These are phyloP conservation scores for Physeter macrocephalus DNA, from an alignment of 2,113 vertebrate species.

Conservation along the genomic window DNA sequence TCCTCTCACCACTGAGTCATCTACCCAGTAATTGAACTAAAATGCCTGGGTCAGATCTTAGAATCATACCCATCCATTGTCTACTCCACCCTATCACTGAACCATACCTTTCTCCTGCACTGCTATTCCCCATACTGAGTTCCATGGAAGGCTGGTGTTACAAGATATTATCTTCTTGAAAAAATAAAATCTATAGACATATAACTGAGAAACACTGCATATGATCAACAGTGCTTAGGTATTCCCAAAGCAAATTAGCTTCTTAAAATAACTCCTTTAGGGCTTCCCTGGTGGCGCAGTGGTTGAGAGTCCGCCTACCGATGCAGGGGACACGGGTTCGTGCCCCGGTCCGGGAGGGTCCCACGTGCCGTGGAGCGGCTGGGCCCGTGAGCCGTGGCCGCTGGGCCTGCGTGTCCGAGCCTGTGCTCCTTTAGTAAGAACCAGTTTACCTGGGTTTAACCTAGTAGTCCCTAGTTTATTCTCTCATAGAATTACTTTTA, in stretches of 20 bases:
- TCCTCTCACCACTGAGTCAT: not conserved
- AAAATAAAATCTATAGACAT: not conserved
- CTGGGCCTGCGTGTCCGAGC: too few relatives aligned
- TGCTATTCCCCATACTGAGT: not conserved
- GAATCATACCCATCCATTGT: not conserved
- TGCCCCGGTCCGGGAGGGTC: too few relatives aligned
- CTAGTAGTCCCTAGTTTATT: not conserved
- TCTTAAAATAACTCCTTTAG: not conserved
- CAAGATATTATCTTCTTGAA: not conserved
- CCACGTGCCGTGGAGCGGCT: too few relatives aligned
- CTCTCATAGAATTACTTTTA: slow-evolving; percentile 6
- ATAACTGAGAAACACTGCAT: not conserved
- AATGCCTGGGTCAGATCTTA: not conserved
- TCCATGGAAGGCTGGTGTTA: not conserved
- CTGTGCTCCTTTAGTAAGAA: not conserved
- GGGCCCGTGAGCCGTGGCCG: too few relatives aligned
- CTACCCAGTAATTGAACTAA: not conserved
- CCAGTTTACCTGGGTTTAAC: not conserved
- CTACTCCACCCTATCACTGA: not conserved
- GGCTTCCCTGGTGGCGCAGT: too few relatives aligned
- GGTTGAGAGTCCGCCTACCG: too few relatives aligned
- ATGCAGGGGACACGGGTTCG: too few relatives aligned
- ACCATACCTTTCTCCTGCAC: not conserved
- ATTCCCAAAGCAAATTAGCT: not conserved
- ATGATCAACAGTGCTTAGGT: not conserved